Evolutionary conservation across 2,888 invertebrate species (phyloP).

Genomic region (Chrysodeixis includens): DNA sequence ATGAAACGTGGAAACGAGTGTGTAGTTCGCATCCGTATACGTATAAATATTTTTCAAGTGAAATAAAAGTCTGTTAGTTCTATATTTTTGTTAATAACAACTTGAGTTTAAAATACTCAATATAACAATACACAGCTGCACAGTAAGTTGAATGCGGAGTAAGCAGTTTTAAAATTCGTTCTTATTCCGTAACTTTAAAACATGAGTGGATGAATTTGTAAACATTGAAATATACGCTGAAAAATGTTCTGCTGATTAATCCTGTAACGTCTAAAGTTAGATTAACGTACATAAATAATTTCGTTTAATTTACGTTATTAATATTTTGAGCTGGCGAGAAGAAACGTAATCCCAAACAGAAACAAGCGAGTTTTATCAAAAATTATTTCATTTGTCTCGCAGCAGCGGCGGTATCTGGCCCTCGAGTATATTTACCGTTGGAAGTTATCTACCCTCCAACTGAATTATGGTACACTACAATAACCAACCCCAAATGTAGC

Average conservation of each 20-base stretch:
- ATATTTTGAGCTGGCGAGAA: neutral
- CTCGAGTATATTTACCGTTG: constrained; percentile 66
- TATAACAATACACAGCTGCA: too few relatives aligned
- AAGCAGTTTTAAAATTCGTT: too few relatives aligned
- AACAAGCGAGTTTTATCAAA: constrained; percentile 51
- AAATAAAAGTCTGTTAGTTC: too few relatives aligned
- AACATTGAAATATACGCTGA: too few relatives aligned
- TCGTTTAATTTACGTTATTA: neutral
- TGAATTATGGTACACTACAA: constrained; percentile 71
- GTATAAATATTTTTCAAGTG: too few relatives aligned
- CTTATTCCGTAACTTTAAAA: too few relatives aligned
- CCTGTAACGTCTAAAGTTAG: too few relatives aligned
- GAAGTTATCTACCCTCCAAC: constrained; percentile 69
- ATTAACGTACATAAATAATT: neutral
- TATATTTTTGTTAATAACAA: too few relatives aligned
- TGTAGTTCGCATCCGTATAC: neutral
- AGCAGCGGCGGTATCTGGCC: constrained; percentile 61
- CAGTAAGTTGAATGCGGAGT: too few relatives aligned
- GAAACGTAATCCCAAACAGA: constrained; percentile 10
- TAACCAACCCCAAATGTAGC: constrained; percentile 63
- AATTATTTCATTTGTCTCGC: constrained; percentile 62
- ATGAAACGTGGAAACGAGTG: neutral
- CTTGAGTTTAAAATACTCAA: too few relatives aligned
- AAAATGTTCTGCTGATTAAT: too few relatives aligned
- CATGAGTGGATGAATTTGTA: too few relatives aligned